Evolutionary conservation across 30 jellyfish, hydroid and myxozoan genomes (phyloP).

Genomic region (Aurelia sp.): DNA sequence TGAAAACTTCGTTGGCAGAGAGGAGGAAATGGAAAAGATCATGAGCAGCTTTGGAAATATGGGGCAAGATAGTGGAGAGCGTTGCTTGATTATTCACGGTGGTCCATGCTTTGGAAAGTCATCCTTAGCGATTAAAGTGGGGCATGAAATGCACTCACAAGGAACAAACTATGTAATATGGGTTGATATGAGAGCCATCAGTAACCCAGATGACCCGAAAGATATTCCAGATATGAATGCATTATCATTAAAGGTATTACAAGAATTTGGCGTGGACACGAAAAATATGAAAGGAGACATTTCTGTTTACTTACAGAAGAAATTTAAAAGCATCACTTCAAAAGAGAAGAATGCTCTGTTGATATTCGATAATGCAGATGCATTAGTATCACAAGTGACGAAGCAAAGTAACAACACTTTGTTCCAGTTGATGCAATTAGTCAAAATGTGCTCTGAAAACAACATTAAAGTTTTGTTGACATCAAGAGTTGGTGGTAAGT

Average conservation of each 20-base stretch:
- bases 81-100: not conserved
- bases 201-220: not conserved
- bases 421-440: not conserved
- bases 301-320: not conserved
- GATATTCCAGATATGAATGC: not conserved
- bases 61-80: not conserved
- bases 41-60: not conserved
- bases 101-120: slow-evolving; percentile 27
- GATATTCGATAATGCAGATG: slow-evolving; percentile 8
- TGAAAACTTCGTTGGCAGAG: slow-evolving; percentile 13
- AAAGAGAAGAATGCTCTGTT: not conserved
- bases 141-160: not conserved
- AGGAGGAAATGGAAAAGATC: slow-evolving; percentile 8
- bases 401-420: not conserved
- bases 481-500: slow-evolving; percentile 1
- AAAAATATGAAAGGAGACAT: not conserved
- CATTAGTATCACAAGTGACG: not conserved
- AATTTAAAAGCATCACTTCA: not conserved
- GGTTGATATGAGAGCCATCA: slow-evolving; percentile 6
- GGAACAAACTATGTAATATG: slow-evolving; percentile 4
- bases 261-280: slow-evolving; percentile 10
- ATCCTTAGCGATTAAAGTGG: slow-evolving; percentile 11
- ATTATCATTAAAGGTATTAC: not conserved
- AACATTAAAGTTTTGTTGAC: not conserved
- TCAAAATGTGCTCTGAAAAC: not conserved